Conservation (phyloP, 2,888 invertebrate genomes). For the Thecocarcelia acutangulata region DNA sequence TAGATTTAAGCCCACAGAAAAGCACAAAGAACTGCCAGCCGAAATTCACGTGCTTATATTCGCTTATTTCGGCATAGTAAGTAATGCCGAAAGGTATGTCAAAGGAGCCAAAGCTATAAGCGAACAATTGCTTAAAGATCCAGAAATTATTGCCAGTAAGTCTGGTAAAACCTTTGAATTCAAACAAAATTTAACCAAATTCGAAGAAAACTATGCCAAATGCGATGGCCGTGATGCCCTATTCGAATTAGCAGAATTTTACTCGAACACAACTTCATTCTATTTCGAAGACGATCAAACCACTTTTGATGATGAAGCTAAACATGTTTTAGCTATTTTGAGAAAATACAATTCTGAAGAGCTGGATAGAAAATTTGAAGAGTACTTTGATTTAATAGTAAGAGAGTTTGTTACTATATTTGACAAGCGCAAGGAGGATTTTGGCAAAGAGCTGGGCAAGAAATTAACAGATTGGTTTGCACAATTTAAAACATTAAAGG, state of each 20-base stretch:
- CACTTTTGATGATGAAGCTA: slow-evolving; percentile 25
- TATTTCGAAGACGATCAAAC: slow-evolving; percentile 42
- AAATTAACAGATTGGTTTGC: slow-evolving; percentile 35
- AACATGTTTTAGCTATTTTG: slow-evolving; percentile 27
- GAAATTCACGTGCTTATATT: slow-evolving; percentile 48
- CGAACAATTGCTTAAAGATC: slow-evolving; percentile 53
- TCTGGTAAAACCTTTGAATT: slow-evolving; percentile 25
- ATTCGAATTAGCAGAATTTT: slow-evolving; percentile 57
- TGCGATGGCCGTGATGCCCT: slow-evolving; percentile 45
- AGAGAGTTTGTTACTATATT: slow-evolving; percentile 43
- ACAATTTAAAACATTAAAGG: slow-evolving; percentile 20
- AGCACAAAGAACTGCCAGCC: slow-evolving; percentile 4
- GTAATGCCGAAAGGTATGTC: slow-evolving; percentile 44
- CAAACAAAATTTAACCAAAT: slow-evolving; percentile 59
- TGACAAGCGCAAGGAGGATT: slow-evolving; percentile 22
- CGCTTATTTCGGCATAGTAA: slow-evolving; percentile 28
- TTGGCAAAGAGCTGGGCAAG: slow-evolving; percentile 17
- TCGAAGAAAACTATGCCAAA: slow-evolving; percentile 30
- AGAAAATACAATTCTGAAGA: slow-evolving; percentile 60
- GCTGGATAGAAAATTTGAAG: slow-evolving; percentile 58
- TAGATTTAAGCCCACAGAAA: slow-evolving; percentile 1
- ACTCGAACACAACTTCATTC: slow-evolving; percentile 61
- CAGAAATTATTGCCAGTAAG: slow-evolving; percentile 1
- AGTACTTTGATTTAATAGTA: slow-evolving; percentile 49
- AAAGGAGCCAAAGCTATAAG: slow-evolving; percentile 49